Base-by-base conservation (phyloP, 2,113 vertebrate genomes). In the Pagrus major region DNA sequence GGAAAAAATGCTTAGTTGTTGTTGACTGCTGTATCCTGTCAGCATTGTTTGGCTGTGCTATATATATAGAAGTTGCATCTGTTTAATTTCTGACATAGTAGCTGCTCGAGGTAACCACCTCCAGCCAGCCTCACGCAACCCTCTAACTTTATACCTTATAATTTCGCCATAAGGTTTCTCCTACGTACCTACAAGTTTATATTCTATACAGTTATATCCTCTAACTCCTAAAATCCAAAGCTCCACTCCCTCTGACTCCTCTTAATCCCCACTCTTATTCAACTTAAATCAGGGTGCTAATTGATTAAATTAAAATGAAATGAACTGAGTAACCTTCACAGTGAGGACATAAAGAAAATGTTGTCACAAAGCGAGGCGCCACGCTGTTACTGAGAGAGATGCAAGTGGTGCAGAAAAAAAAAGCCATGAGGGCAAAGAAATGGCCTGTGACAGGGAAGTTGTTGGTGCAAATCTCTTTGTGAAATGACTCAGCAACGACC, bases 361-460 rank as follows among this genome's bases (percentile, higher is more conserved):
- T 21, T 68, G 14, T 14, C 15, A n/a, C 27, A 23, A 39, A 65
- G 37, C 33, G 35, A 41, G 25, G 15, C 69, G 35, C 16, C 76
- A 54, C 14, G 23, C 67, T 77, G 64, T 21, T 33, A 21, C 20
- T 7, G 42, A 54, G 54, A 49, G 51, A 66, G 42, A 66, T 60
- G 49, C 67, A 47, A 77, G 64, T 25, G 49, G 37, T 37, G 47
- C 68, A 69, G 73, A 37, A n/a, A n/a, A n/a, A n/a, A 46, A 60
- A 61, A 54, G 44, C 37, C 51, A 55, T 0, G 20, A 39, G 44
- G 60, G 29, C 37, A 35, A 35, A 42, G 27, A 75, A 75, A 82
- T 75, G 65, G 21, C 71, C 71, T 71, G 84, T 86, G 61, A 77
- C 72, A 27, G 51, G 20, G 39, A 84, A 47, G 78, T 39, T 78